These are phyloP conservation scores for Drosophila orosa DNA, from an alignment of 1,140 invertebrate genomes.

Conservation along the genomic window DNA sequence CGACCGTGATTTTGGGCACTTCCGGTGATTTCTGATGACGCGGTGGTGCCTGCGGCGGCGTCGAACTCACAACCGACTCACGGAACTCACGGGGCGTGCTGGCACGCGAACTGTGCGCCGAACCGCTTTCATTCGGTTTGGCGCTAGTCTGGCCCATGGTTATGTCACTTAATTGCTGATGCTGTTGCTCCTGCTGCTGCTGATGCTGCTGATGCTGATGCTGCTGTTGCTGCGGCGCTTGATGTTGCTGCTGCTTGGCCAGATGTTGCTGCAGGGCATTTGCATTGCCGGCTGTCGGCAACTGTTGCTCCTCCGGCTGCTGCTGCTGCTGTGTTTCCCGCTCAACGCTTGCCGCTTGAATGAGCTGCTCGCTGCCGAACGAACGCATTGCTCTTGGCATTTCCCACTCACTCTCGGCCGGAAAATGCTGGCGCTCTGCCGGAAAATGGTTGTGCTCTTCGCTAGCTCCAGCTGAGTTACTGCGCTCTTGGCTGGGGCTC, in stretches of 20 bases:
- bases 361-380: slow-evolving; percentile 42
- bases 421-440: slow-evolving; percentile 28
- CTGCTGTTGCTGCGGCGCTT: slow-evolving; percentile 37
- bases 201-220: slow-evolving; percentile 36
- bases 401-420: slow-evolving; percentile 31
- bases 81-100: slow-evolving; percentile 75
- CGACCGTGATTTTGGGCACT: slow-evolving; percentile 76
- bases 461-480: slow-evolving; percentile 72
- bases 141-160: slow-evolving; percentile 77
- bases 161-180: slow-evolving; percentile 56
- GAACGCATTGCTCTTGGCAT: slow-evolving; percentile 26
- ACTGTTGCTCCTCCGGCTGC: slow-evolving; percentile 28
- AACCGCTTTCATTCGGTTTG: slow-evolving; percentile 64
- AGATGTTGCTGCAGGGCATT: slow-evolving; percentile 49
- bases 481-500: slow-evolving; percentile 31
- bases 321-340: slow-evolving; percentile 59
- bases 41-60: slow-evolving; percentile 51
- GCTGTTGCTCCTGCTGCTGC: slow-evolving; percentile 30
- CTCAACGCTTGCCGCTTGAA: slow-evolving; percentile 79
- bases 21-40: slow-evolving; percentile 53
- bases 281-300: slow-evolving; percentile 50
- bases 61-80: slow-evolving; percentile 58
- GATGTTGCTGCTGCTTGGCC: slow-evolving; percentile 21
- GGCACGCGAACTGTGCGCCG: slow-evolving; percentile 57
- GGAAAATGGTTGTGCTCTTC: slow-evolving; percentile 18